Conservation (phyloP, 2,888 invertebrate genomes). For the Coelinius sp. region DNA sequence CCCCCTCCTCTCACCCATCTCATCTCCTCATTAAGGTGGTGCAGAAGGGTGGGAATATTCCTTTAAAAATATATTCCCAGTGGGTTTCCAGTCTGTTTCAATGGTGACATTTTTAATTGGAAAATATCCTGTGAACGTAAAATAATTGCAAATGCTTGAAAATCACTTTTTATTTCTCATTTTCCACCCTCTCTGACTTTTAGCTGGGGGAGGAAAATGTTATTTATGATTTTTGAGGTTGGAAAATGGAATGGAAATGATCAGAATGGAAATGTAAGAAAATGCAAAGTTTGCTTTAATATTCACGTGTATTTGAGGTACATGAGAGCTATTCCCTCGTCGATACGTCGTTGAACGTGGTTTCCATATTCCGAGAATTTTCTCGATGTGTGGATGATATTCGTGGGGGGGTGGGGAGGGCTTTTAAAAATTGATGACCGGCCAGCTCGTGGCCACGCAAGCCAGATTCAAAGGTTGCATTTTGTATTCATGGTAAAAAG, state of each 20-base stretch:
- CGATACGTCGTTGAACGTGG: conserved; percentile 55
- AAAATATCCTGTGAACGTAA: conserved; percentile 50
- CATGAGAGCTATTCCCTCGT: conserved; percentile 41
- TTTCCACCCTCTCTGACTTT: conserved; percentile 35
- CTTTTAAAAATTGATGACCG: conserved; percentile 67
- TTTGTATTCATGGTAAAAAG: conserved; percentile 68
- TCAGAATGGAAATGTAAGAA: not conserved
- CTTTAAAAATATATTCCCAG: conserved; percentile 62
- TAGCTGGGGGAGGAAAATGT: not conserved
- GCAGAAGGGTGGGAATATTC: conserved; percentile 60
- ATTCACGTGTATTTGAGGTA: conserved; percentile 43
- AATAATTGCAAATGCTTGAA: not conserved
- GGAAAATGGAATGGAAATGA: conserved; percentile 32
- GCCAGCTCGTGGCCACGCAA: conserved; percentile 63
- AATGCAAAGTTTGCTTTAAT: conserved; percentile 40
- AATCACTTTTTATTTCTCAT: not conserved
- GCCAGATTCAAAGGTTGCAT: conserved; percentile 69
- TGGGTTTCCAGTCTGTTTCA: conserved; percentile 48
- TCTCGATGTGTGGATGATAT: conserved; percentile 56
- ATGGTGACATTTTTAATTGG: conserved; percentile 65
- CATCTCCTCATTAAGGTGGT: conserved; percentile 64
- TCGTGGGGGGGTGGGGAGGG: conserved; percentile 42
- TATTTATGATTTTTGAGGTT: conserved; percentile 26
- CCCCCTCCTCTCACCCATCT: conserved; percentile 48
- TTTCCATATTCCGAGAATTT: conserved; percentile 63